These are phyloP conservation scores for Hydraecia micacea DNA, from an alignment of 2,888 invertebrate species.

Conservation along the genomic window DNA sequence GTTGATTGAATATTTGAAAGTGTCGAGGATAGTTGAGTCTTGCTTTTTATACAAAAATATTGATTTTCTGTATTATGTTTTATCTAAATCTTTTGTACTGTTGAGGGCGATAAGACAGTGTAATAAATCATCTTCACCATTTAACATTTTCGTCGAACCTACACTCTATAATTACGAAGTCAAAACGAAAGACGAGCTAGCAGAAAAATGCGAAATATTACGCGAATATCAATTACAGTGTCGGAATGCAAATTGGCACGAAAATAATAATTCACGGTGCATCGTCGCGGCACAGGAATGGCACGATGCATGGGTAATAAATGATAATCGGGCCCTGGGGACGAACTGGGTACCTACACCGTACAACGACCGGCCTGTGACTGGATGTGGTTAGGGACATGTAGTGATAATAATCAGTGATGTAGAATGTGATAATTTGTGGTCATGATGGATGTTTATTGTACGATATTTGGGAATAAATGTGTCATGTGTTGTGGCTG, in stretches of 20 bases:
- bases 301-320: slow-evolving; percentile 80
- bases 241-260: slow-evolving; percentile 67
- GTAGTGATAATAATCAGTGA: slow-evolving; percentile 3
- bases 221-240: slow-evolving; percentile 70
- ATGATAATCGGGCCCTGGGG: slow-evolving; percentile 82
- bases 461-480: slow-evolving; percentile 9
- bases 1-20: neutral
- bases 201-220: slow-evolving; percentile 54
- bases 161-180: slow-evolving; percentile 38
- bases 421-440: slow-evolving; percentile 18
- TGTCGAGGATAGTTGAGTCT: neutral
- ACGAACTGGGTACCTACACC: slow-evolving; percentile 54
- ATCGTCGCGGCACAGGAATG: slow-evolving; percentile 71
- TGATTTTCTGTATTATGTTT: neutral
- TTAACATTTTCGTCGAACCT: neutral
- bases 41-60: neutral
- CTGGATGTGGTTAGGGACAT: slow-evolving; percentile 53
- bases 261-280: slow-evolving; percentile 70
- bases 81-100: neutral
- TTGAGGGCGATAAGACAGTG: neutral
- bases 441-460: slow-evolving; percentile 11
- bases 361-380: slow-evolving; percentile 22
- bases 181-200: slow-evolving; percentile 32
- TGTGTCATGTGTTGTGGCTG: neutral
- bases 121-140: slow-evolving; percentile 11